Percentiles rank a stretch among this genome's conserved stretches.
phyloP scores from a whole-genome alignment of 2,888 invertebrate genomes.

The Harpagoxenus sublaevis region DNA sequence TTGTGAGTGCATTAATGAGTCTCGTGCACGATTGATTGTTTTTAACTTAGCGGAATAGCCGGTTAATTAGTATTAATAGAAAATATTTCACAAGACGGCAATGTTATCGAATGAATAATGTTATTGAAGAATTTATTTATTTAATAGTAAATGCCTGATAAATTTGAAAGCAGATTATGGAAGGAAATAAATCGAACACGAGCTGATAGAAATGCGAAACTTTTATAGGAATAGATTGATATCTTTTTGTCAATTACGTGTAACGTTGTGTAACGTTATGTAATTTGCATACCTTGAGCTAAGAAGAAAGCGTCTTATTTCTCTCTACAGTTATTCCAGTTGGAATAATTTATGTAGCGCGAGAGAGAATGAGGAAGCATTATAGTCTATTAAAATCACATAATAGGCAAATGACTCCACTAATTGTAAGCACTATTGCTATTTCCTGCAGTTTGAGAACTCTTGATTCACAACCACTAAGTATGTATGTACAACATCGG shows the following conservation, averaged over 20 bases:
- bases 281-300: slow-evolving; percentile 5
- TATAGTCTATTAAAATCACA: slow-evolving; percentile 41
- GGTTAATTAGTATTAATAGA: slow-evolving; percentile 21
- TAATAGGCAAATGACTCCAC: slow-evolving; percentile 30
- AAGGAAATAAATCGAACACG: neutral
- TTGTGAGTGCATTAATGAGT: neutral
- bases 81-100: neutral
- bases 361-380: neutral
- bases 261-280: neutral
- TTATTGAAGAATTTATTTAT: neutral
- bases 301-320: neutral
- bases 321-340: neutral
- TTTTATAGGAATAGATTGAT: neutral
- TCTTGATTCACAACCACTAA: slow-evolving; percentile 19
- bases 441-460: slow-evolving; percentile 36
- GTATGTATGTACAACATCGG: slow-evolving; percentile 21
- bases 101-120: neutral
- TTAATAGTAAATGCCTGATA: neutral
- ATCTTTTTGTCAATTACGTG: neutral
- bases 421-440: slow-evolving; percentile 37
- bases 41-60: neutral
- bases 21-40: slow-evolving; percentile 24
- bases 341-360: neutral
- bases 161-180: neutral
- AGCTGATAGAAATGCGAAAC: neutral